Evolutionary conservation across 2,113 vertebrate species (phyloP).

Genomic region (Edolisoma coerulescens): DNA sequence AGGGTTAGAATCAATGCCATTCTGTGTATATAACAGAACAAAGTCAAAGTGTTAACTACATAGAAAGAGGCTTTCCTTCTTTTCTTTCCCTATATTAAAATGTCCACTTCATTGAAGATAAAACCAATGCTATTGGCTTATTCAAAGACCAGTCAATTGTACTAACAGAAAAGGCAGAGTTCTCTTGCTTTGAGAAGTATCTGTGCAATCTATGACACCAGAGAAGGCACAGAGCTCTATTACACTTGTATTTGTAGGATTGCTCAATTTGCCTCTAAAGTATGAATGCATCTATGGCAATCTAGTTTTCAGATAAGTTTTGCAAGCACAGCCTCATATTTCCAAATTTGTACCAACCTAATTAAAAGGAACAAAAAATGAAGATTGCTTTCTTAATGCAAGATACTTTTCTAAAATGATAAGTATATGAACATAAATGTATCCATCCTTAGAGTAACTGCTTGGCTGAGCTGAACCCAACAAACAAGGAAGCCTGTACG

Average conservation of each 20-base stretch:
- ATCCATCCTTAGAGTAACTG: not conserved
- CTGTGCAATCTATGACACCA: not conserved
- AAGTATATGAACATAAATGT: not conserved
- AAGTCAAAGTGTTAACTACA: not conserved
- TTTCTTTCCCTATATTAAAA: not conserved
- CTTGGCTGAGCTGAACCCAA: not conserved
- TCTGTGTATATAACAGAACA: not conserved
- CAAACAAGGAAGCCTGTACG: not conserved
- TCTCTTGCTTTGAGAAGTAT: not conserved
- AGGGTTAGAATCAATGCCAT: not conserved
- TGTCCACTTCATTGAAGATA: not conserved
- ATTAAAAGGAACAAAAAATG: not conserved
- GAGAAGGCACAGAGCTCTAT: not conserved
- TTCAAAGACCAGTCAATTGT: not conserved
- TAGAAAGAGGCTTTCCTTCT: not conserved
- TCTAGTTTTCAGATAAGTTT: not conserved
- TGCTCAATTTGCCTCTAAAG: not conserved
- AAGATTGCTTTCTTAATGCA: not conserved
- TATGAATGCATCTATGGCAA: not conserved
- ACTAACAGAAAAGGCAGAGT: not conserved
- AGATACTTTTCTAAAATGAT: not conserved
- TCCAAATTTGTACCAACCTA: not conserved
- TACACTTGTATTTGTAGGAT: not conserved
- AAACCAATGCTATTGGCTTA: not conserved
- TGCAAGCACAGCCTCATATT: not conserved